Evolutionary conservation across 1,140 invertebrate species (phyloP).

Genomic region (Pseudoatta argentina): DNA sequence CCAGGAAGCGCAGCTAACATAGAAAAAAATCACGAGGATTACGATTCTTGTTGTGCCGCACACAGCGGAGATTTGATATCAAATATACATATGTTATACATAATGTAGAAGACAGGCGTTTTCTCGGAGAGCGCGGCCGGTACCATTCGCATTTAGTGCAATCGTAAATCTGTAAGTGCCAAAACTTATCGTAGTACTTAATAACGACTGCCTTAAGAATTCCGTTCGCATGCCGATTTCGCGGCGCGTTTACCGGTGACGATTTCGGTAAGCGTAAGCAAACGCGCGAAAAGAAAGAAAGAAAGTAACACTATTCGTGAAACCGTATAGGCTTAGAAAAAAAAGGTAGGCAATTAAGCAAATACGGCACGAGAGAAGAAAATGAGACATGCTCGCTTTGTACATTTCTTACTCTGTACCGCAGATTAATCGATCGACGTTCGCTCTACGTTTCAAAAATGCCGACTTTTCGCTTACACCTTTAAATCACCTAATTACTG

Average conservation of each 20-base stretch:
- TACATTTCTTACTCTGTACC: conserved; percentile 81
- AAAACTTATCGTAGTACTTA: conserved; percentile 83
- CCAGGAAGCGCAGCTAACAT: not conserved
- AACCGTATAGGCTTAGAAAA: conserved; percentile 63
- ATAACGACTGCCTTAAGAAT: conserved; percentile 77
- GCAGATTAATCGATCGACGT: conserved; percentile 75
- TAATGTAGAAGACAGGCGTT: conserved; percentile 50
- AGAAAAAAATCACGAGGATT: conserved; percentile 7
- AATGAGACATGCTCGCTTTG: conserved; percentile 78
- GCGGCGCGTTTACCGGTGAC: conserved; percentile 60
- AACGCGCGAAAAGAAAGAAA: not conserved
- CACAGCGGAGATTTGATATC: conserved; percentile 35
- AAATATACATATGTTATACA: conserved; percentile 39
- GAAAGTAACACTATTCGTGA: conserved; percentile 49
- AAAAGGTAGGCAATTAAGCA: conserved; percentile 44
- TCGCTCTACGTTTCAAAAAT: conserved; percentile 30
- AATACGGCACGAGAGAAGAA: conserved; percentile 26
- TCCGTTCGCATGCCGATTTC: conserved; percentile 74
- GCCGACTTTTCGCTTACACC: conserved; percentile 4
- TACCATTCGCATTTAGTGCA: conserved; percentile 81
- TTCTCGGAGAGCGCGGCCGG: conserved; percentile 62
- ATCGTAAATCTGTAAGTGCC: conserved; percentile 84
- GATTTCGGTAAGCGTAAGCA: conserved; percentile 57
- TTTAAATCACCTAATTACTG: not conserved
- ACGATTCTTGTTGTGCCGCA: not conserved